Conservation (phyloP, 2,888 invertebrate species). For the Empis livida region DNA sequence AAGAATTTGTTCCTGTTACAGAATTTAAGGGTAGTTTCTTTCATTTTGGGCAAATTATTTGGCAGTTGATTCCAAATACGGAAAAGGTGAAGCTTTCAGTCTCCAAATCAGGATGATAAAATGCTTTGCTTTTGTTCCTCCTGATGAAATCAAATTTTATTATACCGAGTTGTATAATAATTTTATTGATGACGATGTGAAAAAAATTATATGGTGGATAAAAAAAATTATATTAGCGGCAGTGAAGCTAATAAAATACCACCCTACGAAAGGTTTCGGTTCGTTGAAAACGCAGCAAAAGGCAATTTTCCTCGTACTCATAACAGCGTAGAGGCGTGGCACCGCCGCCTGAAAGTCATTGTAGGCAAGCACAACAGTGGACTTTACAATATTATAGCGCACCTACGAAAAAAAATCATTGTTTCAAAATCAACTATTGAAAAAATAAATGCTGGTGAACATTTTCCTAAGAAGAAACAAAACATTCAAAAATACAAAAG, state of each 20-base stretch:
- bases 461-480: background rate
- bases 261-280: background rate
- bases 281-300: background rate
- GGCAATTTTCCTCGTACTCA: background rate
- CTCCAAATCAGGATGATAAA: background rate
- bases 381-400: background rate
- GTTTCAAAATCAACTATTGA: background rate
- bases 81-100: background rate
- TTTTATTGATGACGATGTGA: background rate
- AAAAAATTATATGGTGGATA: background rate
- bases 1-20: background rate
- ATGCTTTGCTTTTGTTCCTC: background rate
- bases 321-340: background rate
- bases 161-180: background rate
- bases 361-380: background rate
- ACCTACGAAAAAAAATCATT: background rate
- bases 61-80: background rate
- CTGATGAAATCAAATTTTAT: background rate
- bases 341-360: background rate
- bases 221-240: background rate
- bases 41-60: background rate
- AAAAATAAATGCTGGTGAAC: background rate
- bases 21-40: background rate
- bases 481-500: background rate
- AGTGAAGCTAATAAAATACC: background rate